Conservation (phyloP, 2,797 vertebrate genomes). For the Zenarchopterus dispar region DNA sequence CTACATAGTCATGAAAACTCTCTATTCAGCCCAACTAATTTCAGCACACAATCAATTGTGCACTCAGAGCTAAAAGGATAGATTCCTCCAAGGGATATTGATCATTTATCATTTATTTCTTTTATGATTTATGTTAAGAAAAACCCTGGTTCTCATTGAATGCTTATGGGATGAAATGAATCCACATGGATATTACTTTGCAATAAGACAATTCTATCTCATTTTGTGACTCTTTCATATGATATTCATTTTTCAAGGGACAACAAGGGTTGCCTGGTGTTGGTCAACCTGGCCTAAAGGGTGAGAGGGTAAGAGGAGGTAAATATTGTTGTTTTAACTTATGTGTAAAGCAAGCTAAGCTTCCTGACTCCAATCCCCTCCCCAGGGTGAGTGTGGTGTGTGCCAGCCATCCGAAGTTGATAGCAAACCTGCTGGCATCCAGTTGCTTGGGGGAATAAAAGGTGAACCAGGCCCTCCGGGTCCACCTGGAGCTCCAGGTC, state of each 20-base stretch:
- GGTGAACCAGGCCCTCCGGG: constrained; percentile 69
- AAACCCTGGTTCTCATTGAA: background rate
- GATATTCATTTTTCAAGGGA: constrained; percentile 64
- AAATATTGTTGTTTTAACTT: constrained; percentile 7
- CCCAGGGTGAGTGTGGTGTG: constrained; percentile 76
- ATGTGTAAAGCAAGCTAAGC: constrained; percentile 18
- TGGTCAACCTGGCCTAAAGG: constrained; percentile 71
- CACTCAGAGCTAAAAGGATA: background rate
- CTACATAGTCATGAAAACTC: no score
- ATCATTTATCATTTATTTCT: background rate
- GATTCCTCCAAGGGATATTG: background rate
- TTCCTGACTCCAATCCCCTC: constrained; percentile 6
- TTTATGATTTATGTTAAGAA: background rate
- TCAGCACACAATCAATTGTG: background rate
- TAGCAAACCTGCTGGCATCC: constrained; percentile 43
- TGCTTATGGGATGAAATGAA: constrained; percentile 1
- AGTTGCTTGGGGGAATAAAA: constrained; percentile 53
- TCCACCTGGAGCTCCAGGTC: constrained; percentile 71
- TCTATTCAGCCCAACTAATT: background rate
- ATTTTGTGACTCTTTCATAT: no score
- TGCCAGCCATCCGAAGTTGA: constrained; percentile 69
- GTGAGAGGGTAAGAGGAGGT: constrained; percentile 75
- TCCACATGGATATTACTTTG: background rate
- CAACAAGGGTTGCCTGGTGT: constrained; percentile 71
- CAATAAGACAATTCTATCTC: no score